Percentiles rank a stretch among this genome's conserved stretches.
Conservation (phyloP, 2,113 vertebrate genomes). For the Hippocampus abdominalis region DNA sequence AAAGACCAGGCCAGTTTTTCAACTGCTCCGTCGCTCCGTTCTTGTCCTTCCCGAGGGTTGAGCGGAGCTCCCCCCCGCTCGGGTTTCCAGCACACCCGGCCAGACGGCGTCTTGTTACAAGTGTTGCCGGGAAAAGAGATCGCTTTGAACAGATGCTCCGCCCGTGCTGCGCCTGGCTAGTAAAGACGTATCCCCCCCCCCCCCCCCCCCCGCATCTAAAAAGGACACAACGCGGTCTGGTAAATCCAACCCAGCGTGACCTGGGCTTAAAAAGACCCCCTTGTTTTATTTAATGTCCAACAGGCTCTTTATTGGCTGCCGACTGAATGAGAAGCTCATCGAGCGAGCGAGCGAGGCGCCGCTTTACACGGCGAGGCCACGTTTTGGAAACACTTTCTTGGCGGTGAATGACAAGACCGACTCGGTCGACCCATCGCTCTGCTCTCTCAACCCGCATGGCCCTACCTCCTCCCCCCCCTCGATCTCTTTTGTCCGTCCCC, state of each 20-base stretch:
- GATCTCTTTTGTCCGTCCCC: slow-evolving; percentile 56
- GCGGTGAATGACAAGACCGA: slow-evolving; percentile 51
- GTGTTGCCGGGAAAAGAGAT: slow-evolving; percentile 32
- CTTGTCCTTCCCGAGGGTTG: slow-evolving; percentile 23
- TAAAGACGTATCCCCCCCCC: slow-evolving; percentile 39
- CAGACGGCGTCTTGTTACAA: slow-evolving; percentile 57
- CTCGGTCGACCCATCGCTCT: slow-evolving; percentile 42
- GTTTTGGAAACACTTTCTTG: slow-evolving; percentile 46
- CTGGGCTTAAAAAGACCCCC: slow-evolving; percentile 47
- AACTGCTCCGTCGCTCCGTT: slow-evolving; percentile 23
- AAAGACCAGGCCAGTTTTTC: slow-evolving; percentile 27
- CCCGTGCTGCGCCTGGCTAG: slow-evolving; percentile 35
- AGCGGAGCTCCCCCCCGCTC: slow-evolving; percentile 43
- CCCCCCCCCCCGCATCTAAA: slow-evolving; percentile 9
- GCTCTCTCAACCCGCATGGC: slow-evolving; percentile 15
- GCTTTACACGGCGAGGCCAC: slow-evolving; percentile 31
- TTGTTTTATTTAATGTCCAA: slow-evolving; percentile 72
- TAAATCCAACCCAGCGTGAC: slow-evolving; percentile 62
- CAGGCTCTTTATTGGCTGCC: slow-evolving; percentile 66
- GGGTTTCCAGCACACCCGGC: slow-evolving; percentile 46
- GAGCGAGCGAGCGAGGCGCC: slow-evolving; percentile 36
- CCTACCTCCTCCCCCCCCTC: slow-evolving; percentile 4
- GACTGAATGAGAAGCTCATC: slow-evolving; percentile 52
- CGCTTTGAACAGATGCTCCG: slow-evolving; percentile 42
- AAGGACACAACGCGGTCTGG: slow-evolving; percentile 46